Evolutionary conservation across 92 coral and sea anemone species (phyloP), one percentile per base, ranked within the genome.

Genomic region (Diadumene lineata): DNA sequence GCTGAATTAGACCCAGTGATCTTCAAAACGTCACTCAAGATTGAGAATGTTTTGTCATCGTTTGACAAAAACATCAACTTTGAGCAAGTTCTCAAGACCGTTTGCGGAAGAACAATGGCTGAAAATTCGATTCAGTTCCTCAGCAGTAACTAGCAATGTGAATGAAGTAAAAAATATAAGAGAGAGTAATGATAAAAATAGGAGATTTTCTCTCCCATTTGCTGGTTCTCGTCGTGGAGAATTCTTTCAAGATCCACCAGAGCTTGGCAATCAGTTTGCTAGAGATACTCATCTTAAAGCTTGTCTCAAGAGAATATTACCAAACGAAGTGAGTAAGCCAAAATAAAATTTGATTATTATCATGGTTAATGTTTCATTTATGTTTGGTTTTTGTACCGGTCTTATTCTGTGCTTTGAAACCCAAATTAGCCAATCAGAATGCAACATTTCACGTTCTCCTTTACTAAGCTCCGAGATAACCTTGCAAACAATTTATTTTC

Each of bases 211-310:
- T 1, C 19, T 24, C 15, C 70, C 31, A 6, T 74, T 75, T 68
- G 74, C 86, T 27, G 84, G 86, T 31, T 79, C 96, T 24, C 82
- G 84, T 31, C 83, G 89, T 19, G 98, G 93, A 1, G 75, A 81
- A 11, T 93, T 90, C 75, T 90, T 79, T 43, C 98, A 93, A 83
- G 91, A 82, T 0, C 81, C 89, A 17, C 98, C 98, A 33, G 66
- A 31, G 33, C 78, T 93, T 18, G 86, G 84, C 16, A 93, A 93
- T 33, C 97, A 93, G 70, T 93, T 72, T 62, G 82, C 63, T 8
- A 83, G 85, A 31, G 98, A 93, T 82, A 46, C 67, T 25, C 82
- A 79, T 64, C 64, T 93, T 0, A 78, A 62, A 65, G 65, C 86
- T 3, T 85, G 81, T 60, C 61, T 93, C 50, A 84, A 79, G 68